Base-by-base conservation (phyloP, 2,888 invertebrate genomes). In the Amorpha juglandis region DNA sequence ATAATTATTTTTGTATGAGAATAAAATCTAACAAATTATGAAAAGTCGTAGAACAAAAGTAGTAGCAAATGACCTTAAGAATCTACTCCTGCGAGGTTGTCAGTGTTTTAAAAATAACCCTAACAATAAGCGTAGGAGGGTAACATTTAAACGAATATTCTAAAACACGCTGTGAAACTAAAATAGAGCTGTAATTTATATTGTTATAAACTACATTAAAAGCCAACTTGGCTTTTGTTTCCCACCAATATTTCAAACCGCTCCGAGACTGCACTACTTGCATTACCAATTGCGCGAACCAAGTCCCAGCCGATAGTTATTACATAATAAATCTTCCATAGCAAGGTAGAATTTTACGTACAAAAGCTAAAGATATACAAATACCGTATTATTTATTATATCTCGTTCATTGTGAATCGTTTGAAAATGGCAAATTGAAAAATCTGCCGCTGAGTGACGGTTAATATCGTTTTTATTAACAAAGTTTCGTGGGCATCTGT, bases 381-480 rank as follows among this genome's bases (percentile, higher is more conserved):
- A 38, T 55, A 35, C 7, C 14, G 16, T 16, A n/a, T 55, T 55
- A 38, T 55, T 16, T 35, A 55, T 16, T 55, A 11, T 38, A 11
- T 58, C 8, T 9, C 35, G 8, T 12, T 27, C 9, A 38, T 42
- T 42, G 38, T 42, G 11, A 12, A 19, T 19, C 58, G 58, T 21
- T 58, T 42, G 58, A 38, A 16, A 58, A 19, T 58, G 38, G 58
- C 42, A 58, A 58, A 58, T 58, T 42, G 42, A 19, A 58, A 55
- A 69, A 65, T 67, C 63, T 73, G 67, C 63, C 68, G 53, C 66
- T 72, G 66, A 64, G 66, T 69, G 73, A 71, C 73, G 75, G 70
- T 76, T 78, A 80, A 80, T 82, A 79, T 76, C 76, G 74, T 78
- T 82, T 83, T 83, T 58, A 83, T 83, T 78, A 83, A 83, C 72